phyloP scores from a whole-genome alignment of 2,888 invertebrate species.

The Chironomus tentans region DNA sequence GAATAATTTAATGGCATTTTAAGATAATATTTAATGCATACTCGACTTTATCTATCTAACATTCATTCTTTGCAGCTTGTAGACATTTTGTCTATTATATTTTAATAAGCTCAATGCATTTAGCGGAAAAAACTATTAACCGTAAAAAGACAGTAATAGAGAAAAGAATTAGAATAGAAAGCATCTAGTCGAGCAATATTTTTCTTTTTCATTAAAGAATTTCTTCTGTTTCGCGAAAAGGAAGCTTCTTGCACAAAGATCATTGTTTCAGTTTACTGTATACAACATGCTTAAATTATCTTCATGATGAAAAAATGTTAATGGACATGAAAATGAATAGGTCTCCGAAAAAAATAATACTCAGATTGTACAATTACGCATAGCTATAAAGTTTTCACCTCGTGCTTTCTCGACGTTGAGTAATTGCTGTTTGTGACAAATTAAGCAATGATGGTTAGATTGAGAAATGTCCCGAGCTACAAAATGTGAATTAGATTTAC shows the following conservation, averaged over 20 bases:
- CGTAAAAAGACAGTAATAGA: not conserved
- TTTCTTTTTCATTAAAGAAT: not conserved
- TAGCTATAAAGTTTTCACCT: not conserved
- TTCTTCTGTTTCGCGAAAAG: not conserved
- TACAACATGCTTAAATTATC: not conserved
- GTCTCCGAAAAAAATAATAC: not conserved
- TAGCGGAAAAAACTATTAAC: conserved; percentile 9
- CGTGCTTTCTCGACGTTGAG: not conserved
- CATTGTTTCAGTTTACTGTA: not conserved
- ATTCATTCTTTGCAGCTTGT: not conserved
- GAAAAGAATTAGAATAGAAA: not conserved
- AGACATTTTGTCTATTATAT: not conserved
- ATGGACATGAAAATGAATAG: not conserved
- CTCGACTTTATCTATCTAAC: too few species aligned
- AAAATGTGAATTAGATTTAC: too few species aligned
- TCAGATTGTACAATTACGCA: not conserved
- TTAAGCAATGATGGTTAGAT: not conserved
- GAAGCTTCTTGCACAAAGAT: not conserved
- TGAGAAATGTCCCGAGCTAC: not conserved
- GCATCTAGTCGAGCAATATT: not conserved
- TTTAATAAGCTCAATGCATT: not conserved
- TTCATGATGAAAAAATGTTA: not conserved
- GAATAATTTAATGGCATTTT: too few species aligned
- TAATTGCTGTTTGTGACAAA: not conserved
- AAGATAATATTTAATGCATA: not conserved